A percentile compares a stretch with the other conserved stretches of the same genome.
Conservation (phyloP, 2,113 vertebrate genomes). For the Oenanthe oenanthe region DNA sequence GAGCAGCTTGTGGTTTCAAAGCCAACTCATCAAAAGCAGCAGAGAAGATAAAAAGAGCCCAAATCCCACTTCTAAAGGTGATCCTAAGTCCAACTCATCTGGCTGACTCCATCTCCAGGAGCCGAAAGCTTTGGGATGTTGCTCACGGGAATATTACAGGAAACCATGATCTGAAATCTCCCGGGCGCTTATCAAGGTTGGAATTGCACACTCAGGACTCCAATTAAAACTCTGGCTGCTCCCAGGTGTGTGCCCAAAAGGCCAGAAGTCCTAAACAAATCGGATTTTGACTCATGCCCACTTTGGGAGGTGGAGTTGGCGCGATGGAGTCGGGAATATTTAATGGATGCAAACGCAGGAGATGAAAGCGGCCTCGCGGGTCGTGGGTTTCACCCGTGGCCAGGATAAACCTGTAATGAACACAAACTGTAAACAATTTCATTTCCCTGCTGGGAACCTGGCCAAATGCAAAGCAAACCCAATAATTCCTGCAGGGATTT, state of each 20-base stretch:
- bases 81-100: accelerated
- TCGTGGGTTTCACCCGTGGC: not conserved
- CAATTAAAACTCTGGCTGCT: not conserved
- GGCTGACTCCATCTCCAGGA: not conserved
- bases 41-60: not conserved
- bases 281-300: not conserved
- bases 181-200: not conserved
- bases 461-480: not conserved
- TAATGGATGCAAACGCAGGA: not conserved
- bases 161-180: not conserved
- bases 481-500: not conserved
- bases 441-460: not conserved
- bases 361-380: not conserved
- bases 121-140: not conserved
- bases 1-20: not conserved
- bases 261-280: not conserved
- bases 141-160: not conserved
- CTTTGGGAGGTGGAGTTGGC: not conserved
- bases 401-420: not conserved
- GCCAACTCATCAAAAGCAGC: not conserved
- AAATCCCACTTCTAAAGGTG: not conserved
- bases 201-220: not conserved
- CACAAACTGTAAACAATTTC: not conserved
- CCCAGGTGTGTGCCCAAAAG: not conserved
- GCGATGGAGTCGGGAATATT: not conserved